These are phyloP conservation scores for Luperina testacea DNA, from an alignment of 2,888 invertebrate species.

Conservation along the genomic window DNA sequence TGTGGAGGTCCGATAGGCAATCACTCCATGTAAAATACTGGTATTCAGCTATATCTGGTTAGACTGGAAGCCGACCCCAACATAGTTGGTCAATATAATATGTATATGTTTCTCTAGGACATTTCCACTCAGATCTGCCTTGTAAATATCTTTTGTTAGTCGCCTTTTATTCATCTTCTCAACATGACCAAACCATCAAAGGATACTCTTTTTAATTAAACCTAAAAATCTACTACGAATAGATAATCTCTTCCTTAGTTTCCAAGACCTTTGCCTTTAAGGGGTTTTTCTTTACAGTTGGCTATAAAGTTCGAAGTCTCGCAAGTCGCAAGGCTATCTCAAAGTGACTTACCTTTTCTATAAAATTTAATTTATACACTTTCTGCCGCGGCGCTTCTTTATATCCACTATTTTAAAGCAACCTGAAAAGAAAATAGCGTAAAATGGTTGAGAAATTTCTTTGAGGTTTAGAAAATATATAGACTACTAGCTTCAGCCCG, in stretches of 20 bases:
- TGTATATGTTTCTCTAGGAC: not conserved
- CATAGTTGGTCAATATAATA: too few species aligned
- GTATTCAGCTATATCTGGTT: too few species aligned
- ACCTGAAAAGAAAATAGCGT: constrained; percentile 1
- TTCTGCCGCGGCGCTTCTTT: not conserved
- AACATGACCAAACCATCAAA: too few species aligned
- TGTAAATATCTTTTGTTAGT: too few species aligned
- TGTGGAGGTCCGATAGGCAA: too few species aligned
- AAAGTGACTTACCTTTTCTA: constrained; percentile 8
- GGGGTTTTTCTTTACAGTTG: not conserved
- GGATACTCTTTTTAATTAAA: not conserved
- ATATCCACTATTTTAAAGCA: not conserved
- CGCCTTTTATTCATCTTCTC: too few species aligned
- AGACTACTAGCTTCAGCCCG: not conserved
- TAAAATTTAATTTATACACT: constrained; percentile 13
- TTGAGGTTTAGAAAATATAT: not conserved
- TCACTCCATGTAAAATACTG: too few species aligned
- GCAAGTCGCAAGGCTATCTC: not conserved
- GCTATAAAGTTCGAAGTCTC: constrained; percentile 19
- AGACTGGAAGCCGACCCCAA: too few species aligned
- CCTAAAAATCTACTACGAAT: not conserved
- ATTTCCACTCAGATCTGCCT: not conserved
- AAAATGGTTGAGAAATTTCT: not conserved
- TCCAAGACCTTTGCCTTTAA: not conserved
- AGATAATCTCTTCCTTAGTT: not conserved